phyloP scores from a whole-genome alignment of 2,888 invertebrate species.

The Drosophila stalkeri region DNA sequence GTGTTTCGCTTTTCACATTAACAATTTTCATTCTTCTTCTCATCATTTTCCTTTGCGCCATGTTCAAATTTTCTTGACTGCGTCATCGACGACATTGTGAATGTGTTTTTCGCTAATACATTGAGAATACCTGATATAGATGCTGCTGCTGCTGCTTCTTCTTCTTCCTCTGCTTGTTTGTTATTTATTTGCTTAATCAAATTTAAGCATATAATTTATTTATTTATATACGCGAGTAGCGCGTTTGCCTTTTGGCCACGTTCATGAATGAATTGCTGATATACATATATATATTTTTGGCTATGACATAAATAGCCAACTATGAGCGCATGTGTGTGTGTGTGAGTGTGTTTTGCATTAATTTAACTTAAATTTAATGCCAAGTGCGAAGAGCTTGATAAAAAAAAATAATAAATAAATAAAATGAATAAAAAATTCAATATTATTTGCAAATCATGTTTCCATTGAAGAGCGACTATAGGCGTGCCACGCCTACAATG shows the following conservation, averaged over 20 bases:
- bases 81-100: conserved; percentile 74
- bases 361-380: conserved; percentile 42
- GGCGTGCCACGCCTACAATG: background rate
- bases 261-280: conserved; percentile 68
- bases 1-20: conserved; percentile 17
- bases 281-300: conserved; percentile 61
- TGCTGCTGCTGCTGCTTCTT: conserved; percentile 11
- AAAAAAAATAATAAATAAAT: conserved; percentile 1
- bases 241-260: conserved; percentile 26
- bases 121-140: conserved; percentile 39
- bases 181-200: conserved; percentile 75
- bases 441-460: conserved; percentile 40
- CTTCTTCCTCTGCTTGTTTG: conserved; percentile 18
- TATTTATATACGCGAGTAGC: conserved; percentile 48
- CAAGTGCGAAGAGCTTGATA: conserved; percentile 36
- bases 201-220: conserved; percentile 76
- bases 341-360: conserved; percentile 8
- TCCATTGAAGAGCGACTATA: conserved; percentile 29
- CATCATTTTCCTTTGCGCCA: background rate
- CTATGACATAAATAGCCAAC: conserved; percentile 72
- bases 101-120: conserved; percentile 55
- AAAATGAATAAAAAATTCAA: background rate
- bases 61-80: conserved; percentile 54
- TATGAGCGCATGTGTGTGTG: background rate
- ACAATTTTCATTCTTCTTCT: background rate